Percentiles rank a stretch among this genome's conserved stretches.
Evolutionary conservation across 2,797 vertebrate species (phyloP).

Genomic region (Acipenser oxyrinchus): DNA sequence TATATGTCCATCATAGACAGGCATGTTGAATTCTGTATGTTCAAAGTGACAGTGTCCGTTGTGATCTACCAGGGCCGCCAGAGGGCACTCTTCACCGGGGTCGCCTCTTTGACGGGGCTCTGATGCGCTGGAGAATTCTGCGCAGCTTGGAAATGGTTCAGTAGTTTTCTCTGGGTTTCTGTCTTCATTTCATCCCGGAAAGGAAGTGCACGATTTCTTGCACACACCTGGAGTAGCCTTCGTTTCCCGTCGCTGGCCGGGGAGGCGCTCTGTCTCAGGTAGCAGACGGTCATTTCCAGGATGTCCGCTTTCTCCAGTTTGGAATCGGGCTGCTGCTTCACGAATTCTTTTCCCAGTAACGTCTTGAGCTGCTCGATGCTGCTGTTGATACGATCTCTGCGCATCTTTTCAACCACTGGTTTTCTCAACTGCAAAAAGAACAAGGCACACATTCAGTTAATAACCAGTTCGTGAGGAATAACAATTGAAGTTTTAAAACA

Average conservation of each 20-base stretch:
- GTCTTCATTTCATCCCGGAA: slow-evolving; percentile 54
- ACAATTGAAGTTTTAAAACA: background rate
- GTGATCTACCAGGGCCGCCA: slow-evolving; percentile 71
- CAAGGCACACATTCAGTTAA: slow-evolving; percentile 23
- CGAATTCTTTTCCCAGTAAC: slow-evolving; percentile 55
- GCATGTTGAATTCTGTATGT: slow-evolving; percentile 27
- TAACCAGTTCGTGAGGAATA: slow-evolving; percentile 11
- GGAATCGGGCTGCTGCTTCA: slow-evolving; percentile 63
- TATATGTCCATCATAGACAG: slow-evolving; percentile 47
- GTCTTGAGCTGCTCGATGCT: slow-evolving; percentile 49
- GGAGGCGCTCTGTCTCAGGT: slow-evolving; percentile 46
- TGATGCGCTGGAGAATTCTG: slow-evolving; percentile 41
- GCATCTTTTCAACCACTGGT: too few relatives aligned
- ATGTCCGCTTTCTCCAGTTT: slow-evolving; percentile 74
- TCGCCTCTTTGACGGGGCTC: slow-evolving; percentile 41
- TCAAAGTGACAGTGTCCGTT: background rate
- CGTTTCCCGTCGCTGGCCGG: slow-evolving; percentile 40
- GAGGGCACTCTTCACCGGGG: slow-evolving; percentile 34
- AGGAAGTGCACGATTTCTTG: slow-evolving; percentile 69
- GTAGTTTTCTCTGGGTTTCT: slow-evolving; percentile 55
- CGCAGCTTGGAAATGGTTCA: slow-evolving; percentile 62
- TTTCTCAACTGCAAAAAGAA: slow-evolving; percentile 52
- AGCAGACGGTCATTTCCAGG: slow-evolving; percentile 69
- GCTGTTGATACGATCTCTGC: too few relatives aligned
- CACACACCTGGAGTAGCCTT: slow-evolving; percentile 69